Evolutionary conservation across 1,140 invertebrate genomes (phyloP), one percentile per base, ranked within the genome.

Genomic region (Archivesica marissinica): DNA sequence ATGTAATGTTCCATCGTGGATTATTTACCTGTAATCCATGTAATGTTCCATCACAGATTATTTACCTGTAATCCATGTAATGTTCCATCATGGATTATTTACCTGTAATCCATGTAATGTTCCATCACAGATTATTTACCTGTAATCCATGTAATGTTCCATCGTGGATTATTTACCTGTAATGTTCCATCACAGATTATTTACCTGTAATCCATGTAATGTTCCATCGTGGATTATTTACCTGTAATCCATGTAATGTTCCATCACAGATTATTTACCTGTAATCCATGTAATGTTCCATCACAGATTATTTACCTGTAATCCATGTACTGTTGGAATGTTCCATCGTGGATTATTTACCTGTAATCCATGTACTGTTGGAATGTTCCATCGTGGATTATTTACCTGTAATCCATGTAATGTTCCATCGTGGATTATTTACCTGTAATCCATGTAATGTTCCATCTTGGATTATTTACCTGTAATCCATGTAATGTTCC

Each of bases 91-190:
- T 96, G 97, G 74, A 97, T 95, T n/a, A 91, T 96, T 93, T 93
- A 97, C 96, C 97, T 96, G 92, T 97, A 97, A 88, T 97, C 96
- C 20, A 96, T 96, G 96, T 88, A 96, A 96, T 30, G 95, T 96
- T 38, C 96, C 96, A 41, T 96, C 96, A 88, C 96, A 97, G 74
- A 97, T 95, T n/a, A 91, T 96, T 93, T 93, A 97, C 96, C 97
- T 96, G 92, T 97, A 97, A 88, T 97, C 96, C 20, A 96, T 90
- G 91, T 97, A 96, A 90, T 97, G 96, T n/a, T n/a, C n/a, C n/a
- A n/a, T n/a, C n/a, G n/a, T n/a, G n/a, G n/a, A n/a, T n/a, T n/a
- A n/a, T n/a, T n/a, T n/a, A n/a, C n/a, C 88, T 96, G 96, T 88
- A 96, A 96, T 33, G 95, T 96, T 38, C 96, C 96, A 44, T 96